A percentile compares a stretch with the other conserved stretches of the same genome.
These are phyloP conservation scores for Ictidomys tridecemlineatus DNA, from an alignment of 2,113 vertebrate species.

Conservation along the genomic window DNA sequence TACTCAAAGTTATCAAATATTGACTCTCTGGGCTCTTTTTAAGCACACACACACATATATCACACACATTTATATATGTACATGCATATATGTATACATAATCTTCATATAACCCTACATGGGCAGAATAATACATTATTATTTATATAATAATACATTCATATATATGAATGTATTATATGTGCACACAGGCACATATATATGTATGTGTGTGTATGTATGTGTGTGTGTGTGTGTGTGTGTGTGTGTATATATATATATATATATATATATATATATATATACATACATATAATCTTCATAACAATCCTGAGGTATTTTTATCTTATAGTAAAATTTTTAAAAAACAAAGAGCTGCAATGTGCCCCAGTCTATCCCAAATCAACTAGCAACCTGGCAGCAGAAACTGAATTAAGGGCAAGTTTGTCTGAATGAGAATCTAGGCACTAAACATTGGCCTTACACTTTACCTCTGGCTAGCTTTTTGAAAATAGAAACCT, in stretches of 20 bases:
- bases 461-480: background rate
- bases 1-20: background rate
- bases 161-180: too few relatives aligned
- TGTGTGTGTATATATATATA: background rate
- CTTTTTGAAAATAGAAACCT: slow-evolving; percentile 2
- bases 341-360: background rate
- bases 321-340: background rate
- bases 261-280: background rate
- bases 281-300: background rate
- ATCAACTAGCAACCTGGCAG: background rate
- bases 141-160: too few relatives aligned
- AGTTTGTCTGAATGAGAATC: background rate
- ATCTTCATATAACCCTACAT: too few relatives aligned
- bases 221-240: too few relatives aligned
- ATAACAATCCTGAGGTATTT: background rate
- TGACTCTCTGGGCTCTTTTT: background rate
- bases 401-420: background rate
- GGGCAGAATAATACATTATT: too few relatives aligned
- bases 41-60: background rate
- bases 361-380: background rate
- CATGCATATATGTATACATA: too few relatives aligned
- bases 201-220: too few relatives aligned
- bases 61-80: too few relatives aligned
- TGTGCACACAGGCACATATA: too few relatives aligned
- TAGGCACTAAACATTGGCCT: background rate